Evolutionary conservation across 2,888 invertebrate genomes (phyloP).

Genomic region (Nemapogon koenigi): DNA sequence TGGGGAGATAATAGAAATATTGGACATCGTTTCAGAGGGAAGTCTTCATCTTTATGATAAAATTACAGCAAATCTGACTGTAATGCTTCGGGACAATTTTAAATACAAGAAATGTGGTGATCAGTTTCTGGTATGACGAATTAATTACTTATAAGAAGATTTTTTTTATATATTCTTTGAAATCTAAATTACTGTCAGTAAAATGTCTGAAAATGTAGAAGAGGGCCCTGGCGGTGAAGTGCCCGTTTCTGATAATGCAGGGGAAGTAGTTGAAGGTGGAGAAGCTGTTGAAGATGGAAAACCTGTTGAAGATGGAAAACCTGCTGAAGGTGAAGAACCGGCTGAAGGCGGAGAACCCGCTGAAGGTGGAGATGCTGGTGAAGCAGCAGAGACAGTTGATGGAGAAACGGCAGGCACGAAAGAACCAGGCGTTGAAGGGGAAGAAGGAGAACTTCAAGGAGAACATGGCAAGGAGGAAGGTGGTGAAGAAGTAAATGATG

Average conservation of each 20-base stretch:
- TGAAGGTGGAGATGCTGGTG: conserved; percentile 18
- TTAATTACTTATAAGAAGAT: conserved; percentile 7
- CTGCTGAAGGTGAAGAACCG: conserved; percentile 16
- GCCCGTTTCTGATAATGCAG: conserved; percentile 16
- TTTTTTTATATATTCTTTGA: conserved; percentile 1
- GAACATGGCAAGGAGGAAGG: conserved; percentile 15
- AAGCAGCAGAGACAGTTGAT: conserved; percentile 18
- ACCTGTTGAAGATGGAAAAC: conserved; percentile 12
- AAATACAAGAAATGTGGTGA: conserved; percentile 35
- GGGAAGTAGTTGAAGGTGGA: conserved; percentile 20
- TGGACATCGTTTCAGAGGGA: conserved; percentile 34
- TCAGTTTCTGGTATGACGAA: conserved; percentile 35
- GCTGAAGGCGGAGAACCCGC: conserved; percentile 7
- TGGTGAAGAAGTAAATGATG: conserved; percentile 20
- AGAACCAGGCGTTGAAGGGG: conserved; percentile 8
- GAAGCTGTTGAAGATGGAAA: conserved; percentile 11
- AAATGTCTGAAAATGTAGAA: conserved; percentile 16
- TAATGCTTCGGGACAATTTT: conserved; percentile 32
- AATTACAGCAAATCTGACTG: conserved; percentile 41
- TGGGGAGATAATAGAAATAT: conserved; percentile 33
- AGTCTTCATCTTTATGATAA: conserved; percentile 38
- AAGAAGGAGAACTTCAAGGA: conserved; percentile 7
- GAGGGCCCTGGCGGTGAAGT: conserved; percentile 18
- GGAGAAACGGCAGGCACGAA: conserved; percentile 10
- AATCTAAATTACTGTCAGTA: conserved; percentile 20